phyloP scores from a whole-genome alignment of 1,140 invertebrate genomes.

The Zelostemma sp. region DNA sequence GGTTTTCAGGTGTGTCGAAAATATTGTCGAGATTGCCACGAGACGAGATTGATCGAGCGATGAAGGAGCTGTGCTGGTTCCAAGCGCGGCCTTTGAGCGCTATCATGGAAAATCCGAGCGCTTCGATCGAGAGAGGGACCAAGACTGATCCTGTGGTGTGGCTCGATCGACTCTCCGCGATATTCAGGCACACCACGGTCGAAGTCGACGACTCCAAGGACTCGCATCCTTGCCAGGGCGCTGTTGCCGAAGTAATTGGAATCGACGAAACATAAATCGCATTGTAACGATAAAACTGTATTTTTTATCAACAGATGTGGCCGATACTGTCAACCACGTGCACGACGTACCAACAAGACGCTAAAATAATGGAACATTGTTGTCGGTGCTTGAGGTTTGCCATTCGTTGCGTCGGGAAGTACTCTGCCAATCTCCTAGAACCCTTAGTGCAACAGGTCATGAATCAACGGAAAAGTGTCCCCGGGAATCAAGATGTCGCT shows the following conservation, averaged over 20 bases:
- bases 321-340: slow-evolving; percentile 85
- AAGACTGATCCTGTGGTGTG: slow-evolving; percentile 89
- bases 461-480: too few relatives aligned
- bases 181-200: slow-evolving; percentile 86
- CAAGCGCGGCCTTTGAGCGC: slow-evolving; percentile 79
- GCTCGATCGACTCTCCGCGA: slow-evolving; percentile 91
- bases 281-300: neutral
- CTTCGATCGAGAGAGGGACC: slow-evolving; percentile 61
- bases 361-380: slow-evolving; percentile 90
- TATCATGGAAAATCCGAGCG: slow-evolving; percentile 70
- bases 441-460: slow-evolving; percentile 83
- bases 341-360: slow-evolving; percentile 83
- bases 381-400: slow-evolving; percentile 92
- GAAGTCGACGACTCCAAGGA: slow-evolving; percentile 72
- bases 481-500: too few relatives aligned
- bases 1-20: slow-evolving; percentile 72
- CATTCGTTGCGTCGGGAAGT: slow-evolving; percentile 86
- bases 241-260: slow-evolving; percentile 81
- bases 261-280: slow-evolving; percentile 20
- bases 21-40: slow-evolving; percentile 75
- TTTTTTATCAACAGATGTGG: slow-evolving; percentile 73
- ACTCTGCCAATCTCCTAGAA: slow-evolving; percentile 82
- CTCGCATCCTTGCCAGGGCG: slow-evolving; percentile 85
- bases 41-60: slow-evolving; percentile 74
- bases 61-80: slow-evolving; percentile 84